phyloP scores from a whole-genome alignment of 2,113 vertebrate species.

The Eonycteris spelaea region DNA sequence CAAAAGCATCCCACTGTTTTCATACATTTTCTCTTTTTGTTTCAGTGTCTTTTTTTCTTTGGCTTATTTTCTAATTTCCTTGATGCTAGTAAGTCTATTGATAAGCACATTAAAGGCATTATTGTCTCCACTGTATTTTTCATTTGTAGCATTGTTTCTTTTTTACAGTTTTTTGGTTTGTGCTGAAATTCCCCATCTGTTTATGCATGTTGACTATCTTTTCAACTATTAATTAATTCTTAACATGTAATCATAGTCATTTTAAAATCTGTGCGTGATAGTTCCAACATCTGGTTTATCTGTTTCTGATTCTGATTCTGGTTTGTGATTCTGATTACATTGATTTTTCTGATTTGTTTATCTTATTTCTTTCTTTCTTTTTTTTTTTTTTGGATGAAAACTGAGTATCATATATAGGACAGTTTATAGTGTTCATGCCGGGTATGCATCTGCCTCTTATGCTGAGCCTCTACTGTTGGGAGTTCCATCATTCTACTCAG shows the following conservation, averaged over 20 bases:
- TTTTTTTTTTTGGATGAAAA: neutral
- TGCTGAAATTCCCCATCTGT: neutral
- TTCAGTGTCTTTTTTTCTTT: neutral
- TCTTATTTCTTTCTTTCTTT: neutral
- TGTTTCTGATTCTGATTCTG: neutral
- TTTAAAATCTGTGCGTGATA: neutral
- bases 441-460: neutral
- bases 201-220: neutral
- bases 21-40: neutral
- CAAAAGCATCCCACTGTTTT: too few species aligned
- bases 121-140: neutral
- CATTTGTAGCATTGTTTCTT: neutral
- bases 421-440: neutral
- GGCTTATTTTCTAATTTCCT: neutral
- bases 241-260: neutral
- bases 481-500: neutral
- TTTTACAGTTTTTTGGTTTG: neutral
- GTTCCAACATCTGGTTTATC: neutral
- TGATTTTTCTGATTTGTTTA: neutral
- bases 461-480: neutral
- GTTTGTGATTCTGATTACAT: neutral
- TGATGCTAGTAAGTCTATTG: neutral
- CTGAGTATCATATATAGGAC: neutral
- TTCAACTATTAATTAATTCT: neutral
- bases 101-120: neutral